Base-by-base conservation (phyloP, 37 sponge, comb jelly and placozoan genomes). In the Oopsacas minuta region DNA sequence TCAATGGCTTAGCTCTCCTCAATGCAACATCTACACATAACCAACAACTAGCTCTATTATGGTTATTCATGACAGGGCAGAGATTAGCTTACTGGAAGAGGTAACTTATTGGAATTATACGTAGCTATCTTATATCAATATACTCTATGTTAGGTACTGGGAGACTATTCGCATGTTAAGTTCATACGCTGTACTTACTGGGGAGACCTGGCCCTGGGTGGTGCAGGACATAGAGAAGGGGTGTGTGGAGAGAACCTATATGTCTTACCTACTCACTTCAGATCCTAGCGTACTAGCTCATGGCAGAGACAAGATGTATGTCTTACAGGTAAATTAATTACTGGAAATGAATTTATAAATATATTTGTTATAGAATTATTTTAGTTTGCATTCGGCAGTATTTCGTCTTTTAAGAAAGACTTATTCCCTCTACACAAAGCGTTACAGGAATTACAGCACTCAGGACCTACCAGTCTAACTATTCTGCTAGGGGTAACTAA, bases 141-240 rank as follows among this genome's bases (percentile, higher is more conserved):
- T n/a, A n/a, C n/a, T n/a, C n/a, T n/a, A n/a, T n/a, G 15, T 42
- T n/a, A 61, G 75, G 75, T 61, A 61, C 30, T 61, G 75, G 75
- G 75, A 61, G 28, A 61, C 75, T 32, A 61, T 61, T 3, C 75
- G 75, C 7, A 3, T 61, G 30, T 34, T 61, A 34, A 61, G 75
- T 61, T 61, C 75, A 34, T 61, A 61, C 30, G 75, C 75, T n/a
- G 75, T 61, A 25, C 75, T 61, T 3, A 12, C 30, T 12, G 75
- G 75, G 75, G 75, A 61, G 75, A 5, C 7, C 22, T 61, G 75
- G 75, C 75, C 75, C 32, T 61, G 75, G 75, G 75, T 61, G 75
- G 75, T 61, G 22, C 22, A 12, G 17, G 75, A 61, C 75, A 61
- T 61, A 61, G 75, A 61, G 75, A 61, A 34, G 75, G 75, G 75